phyloP scores from a whole-genome alignment of 2,113 vertebrate species.

The Notarius lentiginosus region DNA sequence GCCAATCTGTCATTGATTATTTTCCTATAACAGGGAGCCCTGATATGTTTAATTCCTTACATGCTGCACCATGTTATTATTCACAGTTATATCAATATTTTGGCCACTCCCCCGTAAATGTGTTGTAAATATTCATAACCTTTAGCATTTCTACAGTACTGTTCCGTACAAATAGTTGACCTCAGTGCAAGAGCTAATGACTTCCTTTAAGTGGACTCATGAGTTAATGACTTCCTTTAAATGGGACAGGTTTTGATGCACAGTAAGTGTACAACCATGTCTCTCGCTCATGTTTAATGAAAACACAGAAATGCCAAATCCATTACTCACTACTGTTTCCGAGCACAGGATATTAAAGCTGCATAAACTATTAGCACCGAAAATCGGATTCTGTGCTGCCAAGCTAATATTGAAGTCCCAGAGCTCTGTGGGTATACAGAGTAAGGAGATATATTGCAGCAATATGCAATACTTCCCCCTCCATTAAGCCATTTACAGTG shows the following conservation, averaged over 20 bases:
- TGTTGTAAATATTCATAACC: neutral
- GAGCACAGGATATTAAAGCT: slow-evolving; percentile 38
- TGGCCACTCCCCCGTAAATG: neutral
- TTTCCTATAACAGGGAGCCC: neutral
- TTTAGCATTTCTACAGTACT: slow-evolving; percentile 33
- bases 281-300: slow-evolving; percentile 18
- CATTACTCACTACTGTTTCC: slow-evolving; percentile 43
- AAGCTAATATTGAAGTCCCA: slow-evolving; percentile 15
- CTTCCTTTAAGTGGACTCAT: slow-evolving; percentile 15
- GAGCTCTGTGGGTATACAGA: slow-evolving; percentile 12
- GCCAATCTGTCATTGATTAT: neutral
- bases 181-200: neutral
- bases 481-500: neutral
- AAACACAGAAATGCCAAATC: slow-evolving; percentile 15
- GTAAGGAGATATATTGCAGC: slow-evolving; percentile 20
- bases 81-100: neutral
- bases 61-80: neutral
- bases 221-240: slow-evolving; percentile 12
- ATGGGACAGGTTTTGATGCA: slow-evolving; percentile 24
- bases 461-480: slow-evolving; percentile 9
- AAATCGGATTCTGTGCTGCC: slow-evolving; percentile 25
- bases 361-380: slow-evolving; percentile 50
- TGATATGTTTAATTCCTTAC: neutral
- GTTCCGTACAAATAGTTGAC: slow-evolving; percentile 43
- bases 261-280: neutral